Percentiles rank a stretch among this genome's conserved stretches.
Evolutionary conservation across 2,797 vertebrate species (phyloP).

Genomic region (Argentina silus): DNA sequence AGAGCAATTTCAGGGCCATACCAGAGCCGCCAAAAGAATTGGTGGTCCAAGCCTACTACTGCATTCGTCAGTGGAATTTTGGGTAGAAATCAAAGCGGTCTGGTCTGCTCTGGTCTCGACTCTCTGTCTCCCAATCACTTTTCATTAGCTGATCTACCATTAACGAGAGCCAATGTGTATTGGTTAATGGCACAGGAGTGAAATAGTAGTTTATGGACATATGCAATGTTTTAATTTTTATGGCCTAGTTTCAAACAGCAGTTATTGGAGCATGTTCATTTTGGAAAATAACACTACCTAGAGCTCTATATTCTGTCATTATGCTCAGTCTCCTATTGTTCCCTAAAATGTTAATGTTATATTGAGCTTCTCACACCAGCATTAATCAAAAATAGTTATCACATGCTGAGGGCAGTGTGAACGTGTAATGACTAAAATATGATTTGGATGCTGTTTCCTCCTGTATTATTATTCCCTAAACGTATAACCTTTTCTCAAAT

Average conservation of each 20-base stretch:
- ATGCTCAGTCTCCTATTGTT: neutral
- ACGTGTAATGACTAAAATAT: neutral
- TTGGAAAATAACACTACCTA: slow-evolving; percentile 41
- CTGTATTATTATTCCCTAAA: neutral
- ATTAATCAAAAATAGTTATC: neutral
- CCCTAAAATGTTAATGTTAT: slow-evolving; percentile 10
- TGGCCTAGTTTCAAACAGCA: slow-evolving; percentile 44
- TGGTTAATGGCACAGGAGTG: slow-evolving; percentile 55
- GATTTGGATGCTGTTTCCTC: neutral
- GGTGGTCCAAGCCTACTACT: slow-evolving; percentile 30
- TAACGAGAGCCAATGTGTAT: slow-evolving; percentile 51
- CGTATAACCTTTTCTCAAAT: slow-evolving; percentile 27
- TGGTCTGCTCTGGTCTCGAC: slow-evolving; percentile 55
- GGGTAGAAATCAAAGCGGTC: slow-evolving; percentile 58
- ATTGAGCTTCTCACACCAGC: slow-evolving; percentile 1
- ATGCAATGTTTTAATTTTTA: slow-evolving; percentile 49
- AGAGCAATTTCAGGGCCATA: slow-evolving; percentile 36
- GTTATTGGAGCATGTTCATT: slow-evolving; percentile 44
- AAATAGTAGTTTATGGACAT: slow-evolving; percentile 52
- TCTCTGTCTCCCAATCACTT: slow-evolving; percentile 56
- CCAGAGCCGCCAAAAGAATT: slow-evolving; percentile 44
- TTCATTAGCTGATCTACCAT: slow-evolving; percentile 61
- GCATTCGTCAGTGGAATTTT: slow-evolving; percentile 65
- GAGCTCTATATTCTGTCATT: slow-evolving; percentile 13
- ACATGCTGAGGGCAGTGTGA: neutral